Evolutionary conservation across 23 tunicate species (phyloP), one percentile per base, ranked within the genome.

Genomic region (Botrylloides violaceus): DNA sequence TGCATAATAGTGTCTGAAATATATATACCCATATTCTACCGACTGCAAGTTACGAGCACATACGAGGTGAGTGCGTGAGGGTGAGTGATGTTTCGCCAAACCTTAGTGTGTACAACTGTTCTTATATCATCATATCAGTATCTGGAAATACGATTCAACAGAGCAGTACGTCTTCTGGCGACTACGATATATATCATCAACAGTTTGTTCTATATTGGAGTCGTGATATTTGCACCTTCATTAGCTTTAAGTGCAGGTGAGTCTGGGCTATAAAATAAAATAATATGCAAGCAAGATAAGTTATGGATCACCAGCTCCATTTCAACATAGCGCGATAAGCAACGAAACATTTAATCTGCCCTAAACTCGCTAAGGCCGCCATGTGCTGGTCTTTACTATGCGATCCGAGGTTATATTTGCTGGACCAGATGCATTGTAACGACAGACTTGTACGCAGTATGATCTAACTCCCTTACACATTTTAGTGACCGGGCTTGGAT

Each of bases 401-500:
- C 56, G 56, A 15, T 48, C 19, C 19, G 15, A 7, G 18, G 7
- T 7, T 23, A 6, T 6, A 23, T 23, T 59, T 18, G 4, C 24
- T 5, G 7, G 26, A 59, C 24, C 24, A 23, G 26, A 25, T 36
- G 31, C n/a, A 61, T 61, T 4, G 3, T 56, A 24, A 29, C 26
- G 24, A 24, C 2, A 56, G 56, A n/a, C n/a, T n/a, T n/a, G n/a
- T n/a, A n/a, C n/a, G n/a, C n/a, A n/a, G n/a, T n/a, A 6, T 5
- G 15, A 65, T 18, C 20, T 18, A 32, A 6, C 26, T 47, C 2
- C 29, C n/a, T 31, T 73, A n/a, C 57, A 6, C 0, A 33, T 37
- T 72, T 36, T 49, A 82, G 87, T 82, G 1, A 84, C 92, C 12
- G 92, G 92, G 6, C 49, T 84, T 5, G 73, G 73, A 27, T 18